Conservation (phyloP, 2,113 vertebrate genomes). For the Hyla sarda region DNA sequence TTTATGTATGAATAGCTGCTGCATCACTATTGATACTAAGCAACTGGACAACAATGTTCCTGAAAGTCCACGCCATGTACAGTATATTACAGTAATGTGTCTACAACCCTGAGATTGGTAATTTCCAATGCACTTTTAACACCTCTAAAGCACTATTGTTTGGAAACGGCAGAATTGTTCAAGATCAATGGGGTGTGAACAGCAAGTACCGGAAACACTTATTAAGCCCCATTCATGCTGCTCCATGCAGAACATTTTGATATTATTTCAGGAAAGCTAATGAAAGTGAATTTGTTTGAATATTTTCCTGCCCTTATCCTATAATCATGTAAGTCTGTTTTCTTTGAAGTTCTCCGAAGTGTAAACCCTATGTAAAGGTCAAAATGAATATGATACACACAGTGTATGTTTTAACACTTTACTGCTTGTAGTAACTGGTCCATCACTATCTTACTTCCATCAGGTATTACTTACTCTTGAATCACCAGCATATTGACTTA, state of each 20-base stretch:
- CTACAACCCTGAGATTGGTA: background rate
- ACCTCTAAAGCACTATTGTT: constrained; percentile 61
- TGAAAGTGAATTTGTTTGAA: constrained; percentile 64
- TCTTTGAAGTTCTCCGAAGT: constrained; percentile 44
- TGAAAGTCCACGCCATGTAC: background rate
- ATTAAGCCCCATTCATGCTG: constrained; percentile 59
- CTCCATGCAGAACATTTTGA: constrained; percentile 60
- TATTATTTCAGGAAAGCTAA: constrained; percentile 46
- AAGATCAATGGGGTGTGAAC: constrained; percentile 60
- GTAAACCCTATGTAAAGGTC: constrained; percentile 49
- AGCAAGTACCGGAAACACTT: constrained; percentile 59
- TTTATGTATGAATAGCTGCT: too few species aligned
- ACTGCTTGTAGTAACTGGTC: background rate
- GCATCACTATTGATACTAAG: too few species aligned
- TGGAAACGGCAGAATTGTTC: constrained; percentile 63
- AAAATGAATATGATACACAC: constrained; percentile 26
- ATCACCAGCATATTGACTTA: background rate
- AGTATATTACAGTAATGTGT: background rate
- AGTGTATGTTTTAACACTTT: constrained; percentile 7
- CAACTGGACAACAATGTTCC: too few species aligned
- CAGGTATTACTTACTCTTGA: background rate
- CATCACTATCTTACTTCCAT: background rate
- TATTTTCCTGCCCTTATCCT: constrained; percentile 45
- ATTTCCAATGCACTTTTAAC: constrained; percentile 62
- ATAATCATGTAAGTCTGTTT: constrained; percentile 31